phyloP scores from a whole-genome alignment of 2,113 vertebrate genomes.

The Microcebus griseorufus region DNA sequence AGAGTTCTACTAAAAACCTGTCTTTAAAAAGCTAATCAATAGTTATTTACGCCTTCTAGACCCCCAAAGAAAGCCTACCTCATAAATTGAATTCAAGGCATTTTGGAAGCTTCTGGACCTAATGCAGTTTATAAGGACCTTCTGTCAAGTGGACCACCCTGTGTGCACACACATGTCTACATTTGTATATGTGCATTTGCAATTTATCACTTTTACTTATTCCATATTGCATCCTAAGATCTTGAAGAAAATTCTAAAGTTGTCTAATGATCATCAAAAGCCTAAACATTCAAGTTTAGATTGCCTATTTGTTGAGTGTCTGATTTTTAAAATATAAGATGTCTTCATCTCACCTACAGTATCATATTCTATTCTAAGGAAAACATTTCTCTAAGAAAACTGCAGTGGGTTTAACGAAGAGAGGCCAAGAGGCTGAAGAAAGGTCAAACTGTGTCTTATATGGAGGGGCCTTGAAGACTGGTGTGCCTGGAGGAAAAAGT shows the following conservation, averaged over 20 bases:
- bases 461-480: background rate
- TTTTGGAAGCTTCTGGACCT: constrained; percentile 67
- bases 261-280: constrained; percentile 10
- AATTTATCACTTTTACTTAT: constrained; percentile 65
- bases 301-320: background rate
- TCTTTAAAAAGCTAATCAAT: constrained; percentile 77
- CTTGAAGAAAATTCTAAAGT: constrained; percentile 20
- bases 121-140: constrained; percentile 69
- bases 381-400: background rate
- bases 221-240: background rate
- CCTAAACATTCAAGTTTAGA: background rate
- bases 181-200: background rate
- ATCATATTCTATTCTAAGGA: background rate
- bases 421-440: background rate
- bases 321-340: background rate
- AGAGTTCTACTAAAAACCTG: constrained; percentile 77
- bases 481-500: background rate
- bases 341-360: background rate
- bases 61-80: constrained; percentile 67
- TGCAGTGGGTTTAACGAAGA: background rate
- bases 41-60: constrained; percentile 77
- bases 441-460: background rate
- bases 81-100: constrained; percentile 54
- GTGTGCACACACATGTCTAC: constrained; percentile 53
- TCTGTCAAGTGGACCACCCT: constrained; percentile 67